Evolutionary conservation across 2,888 invertebrate species (phyloP).

Genomic region (Choreutis nemorana): DNA sequence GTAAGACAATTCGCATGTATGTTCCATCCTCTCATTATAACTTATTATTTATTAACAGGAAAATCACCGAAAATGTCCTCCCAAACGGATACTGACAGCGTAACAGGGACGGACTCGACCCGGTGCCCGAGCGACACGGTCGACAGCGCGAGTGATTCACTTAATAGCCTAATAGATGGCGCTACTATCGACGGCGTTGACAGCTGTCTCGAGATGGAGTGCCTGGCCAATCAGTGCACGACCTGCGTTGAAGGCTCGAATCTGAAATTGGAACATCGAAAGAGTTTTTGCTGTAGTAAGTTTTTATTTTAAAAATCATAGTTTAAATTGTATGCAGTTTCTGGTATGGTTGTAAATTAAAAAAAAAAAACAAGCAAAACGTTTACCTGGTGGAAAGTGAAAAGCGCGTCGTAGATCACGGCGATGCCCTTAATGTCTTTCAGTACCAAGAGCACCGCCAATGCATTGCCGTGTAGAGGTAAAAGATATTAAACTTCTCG

Average conservation of each 20-base stretch:
- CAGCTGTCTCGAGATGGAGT: constrained; percentile 17
- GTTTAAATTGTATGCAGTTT: not conserved
- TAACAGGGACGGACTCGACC: constrained; percentile 8
- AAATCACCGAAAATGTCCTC: constrained; percentile 11
- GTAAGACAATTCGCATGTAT: too few species aligned
- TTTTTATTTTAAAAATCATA: constrained; percentile 6
- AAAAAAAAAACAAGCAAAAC: too few species aligned
- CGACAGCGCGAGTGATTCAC: constrained; percentile 21
- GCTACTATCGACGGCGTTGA: constrained; percentile 14
- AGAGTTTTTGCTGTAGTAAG: constrained; percentile 27
- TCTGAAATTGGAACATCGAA: constrained; percentile 11
- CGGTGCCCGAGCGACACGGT: constrained; percentile 15
- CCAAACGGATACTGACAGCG: constrained; percentile 4
- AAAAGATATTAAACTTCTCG: too few species aligned
- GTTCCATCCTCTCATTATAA: too few species aligned
- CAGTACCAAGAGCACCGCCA: too few species aligned
- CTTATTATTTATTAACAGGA: too few species aligned
- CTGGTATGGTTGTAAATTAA: too few species aligned
- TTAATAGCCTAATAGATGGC: constrained; percentile 23
- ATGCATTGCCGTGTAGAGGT: too few species aligned
- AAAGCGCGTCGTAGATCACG: too few species aligned
- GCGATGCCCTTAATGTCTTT: too few species aligned
- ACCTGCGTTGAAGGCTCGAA: constrained; percentile 14
- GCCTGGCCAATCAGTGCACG: constrained; percentile 15
- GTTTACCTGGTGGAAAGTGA: too few species aligned